Percentiles rank a stretch among this genome's conserved stretches.
Evolutionary conservation across 2,113 vertebrate species (phyloP).

Genomic region (Numenius arquata): DNA sequence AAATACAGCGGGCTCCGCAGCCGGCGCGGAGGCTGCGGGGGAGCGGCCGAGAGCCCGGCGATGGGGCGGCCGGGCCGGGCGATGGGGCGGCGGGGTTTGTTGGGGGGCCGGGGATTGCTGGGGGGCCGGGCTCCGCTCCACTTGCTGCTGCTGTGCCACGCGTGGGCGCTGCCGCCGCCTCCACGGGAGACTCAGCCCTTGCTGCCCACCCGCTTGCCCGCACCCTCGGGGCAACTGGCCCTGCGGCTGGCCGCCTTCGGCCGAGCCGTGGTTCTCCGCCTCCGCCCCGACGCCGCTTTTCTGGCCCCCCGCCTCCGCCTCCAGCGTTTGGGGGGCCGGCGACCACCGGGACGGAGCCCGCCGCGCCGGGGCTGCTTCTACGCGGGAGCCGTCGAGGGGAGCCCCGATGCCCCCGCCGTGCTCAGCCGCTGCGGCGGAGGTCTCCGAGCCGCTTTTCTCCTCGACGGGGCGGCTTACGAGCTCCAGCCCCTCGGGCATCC

Average conservation of each 20-base stretch:
- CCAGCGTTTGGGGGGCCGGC: slow-evolving; percentile 58
- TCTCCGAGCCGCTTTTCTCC: slow-evolving; percentile 69
- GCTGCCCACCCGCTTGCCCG: slow-evolving; percentile 40
- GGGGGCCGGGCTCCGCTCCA: background rate
- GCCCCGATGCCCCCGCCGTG: slow-evolving; percentile 76
- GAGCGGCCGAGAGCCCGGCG: background rate
- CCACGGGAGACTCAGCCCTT: background rate
- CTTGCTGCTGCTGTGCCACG: slow-evolving; percentile 26
- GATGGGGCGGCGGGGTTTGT: background rate
- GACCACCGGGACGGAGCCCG: background rate
- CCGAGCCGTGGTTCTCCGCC: slow-evolving; percentile 72
- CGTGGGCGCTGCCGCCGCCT: slow-evolving; percentile 57
- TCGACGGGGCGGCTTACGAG: slow-evolving; percentile 71
- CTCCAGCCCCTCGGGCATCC: slow-evolving; percentile 78
- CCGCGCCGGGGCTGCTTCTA: slow-evolving; percentile 77
- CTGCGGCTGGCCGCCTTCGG: slow-evolving; percentile 77
- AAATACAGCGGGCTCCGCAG: slow-evolving; percentile 81
- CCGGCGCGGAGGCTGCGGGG: slow-evolving; percentile 63
- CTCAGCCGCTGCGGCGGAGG: slow-evolving; percentile 79
- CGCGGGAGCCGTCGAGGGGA: slow-evolving; percentile 76
- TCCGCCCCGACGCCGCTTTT: slow-evolving; percentile 82
- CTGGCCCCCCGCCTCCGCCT: slow-evolving; percentile 78
- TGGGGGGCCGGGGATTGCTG: background rate
- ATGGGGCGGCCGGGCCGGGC: background rate
- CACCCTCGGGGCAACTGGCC: slow-evolving; percentile 63